Conservation (phyloP, 2,888 invertebrate species). For the Eustalomyia histrio region DNA sequence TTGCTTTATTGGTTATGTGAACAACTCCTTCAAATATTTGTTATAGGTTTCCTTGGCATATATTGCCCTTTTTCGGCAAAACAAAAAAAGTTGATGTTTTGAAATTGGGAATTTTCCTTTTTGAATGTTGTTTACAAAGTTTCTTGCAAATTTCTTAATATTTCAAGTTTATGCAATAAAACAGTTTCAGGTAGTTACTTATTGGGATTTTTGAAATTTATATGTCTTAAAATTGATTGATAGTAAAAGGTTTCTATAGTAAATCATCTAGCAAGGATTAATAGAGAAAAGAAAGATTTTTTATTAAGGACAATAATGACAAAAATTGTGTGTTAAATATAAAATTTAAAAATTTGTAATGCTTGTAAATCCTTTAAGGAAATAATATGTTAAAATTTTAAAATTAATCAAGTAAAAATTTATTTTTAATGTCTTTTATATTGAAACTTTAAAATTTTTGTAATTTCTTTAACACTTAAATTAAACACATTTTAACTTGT, state of each 20-base stretch:
- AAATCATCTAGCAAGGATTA: not conserved
- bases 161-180: not conserved
- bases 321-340: too few species aligned
- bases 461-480: not conserved
- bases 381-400: too few species aligned
- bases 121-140: not conserved
- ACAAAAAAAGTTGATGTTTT: not conserved
- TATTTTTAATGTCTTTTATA: too few species aligned
- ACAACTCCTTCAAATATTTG: conserved; percentile 22
- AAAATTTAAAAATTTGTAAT: too few species aligned
- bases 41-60: conserved; percentile 3
- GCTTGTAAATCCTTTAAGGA: too few species aligned
- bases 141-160: not conserved
- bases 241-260: not conserved
- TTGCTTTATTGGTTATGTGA: conserved; percentile 28
- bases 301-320: not conserved
- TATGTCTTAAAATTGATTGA: conserved; percentile 8
- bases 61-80: conserved; percentile 36
- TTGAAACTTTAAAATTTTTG: not conserved
- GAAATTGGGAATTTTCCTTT: conserved; percentile 18
- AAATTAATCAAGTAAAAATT: too few species aligned
- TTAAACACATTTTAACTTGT: not conserved
- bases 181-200: not conserved
- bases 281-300: not conserved
- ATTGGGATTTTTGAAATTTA: not conserved